These are phyloP conservation scores for Chelonus insularis DNA, from an alignment of 1,140 invertebrate genomes.

Conservation along the genomic window DNA sequence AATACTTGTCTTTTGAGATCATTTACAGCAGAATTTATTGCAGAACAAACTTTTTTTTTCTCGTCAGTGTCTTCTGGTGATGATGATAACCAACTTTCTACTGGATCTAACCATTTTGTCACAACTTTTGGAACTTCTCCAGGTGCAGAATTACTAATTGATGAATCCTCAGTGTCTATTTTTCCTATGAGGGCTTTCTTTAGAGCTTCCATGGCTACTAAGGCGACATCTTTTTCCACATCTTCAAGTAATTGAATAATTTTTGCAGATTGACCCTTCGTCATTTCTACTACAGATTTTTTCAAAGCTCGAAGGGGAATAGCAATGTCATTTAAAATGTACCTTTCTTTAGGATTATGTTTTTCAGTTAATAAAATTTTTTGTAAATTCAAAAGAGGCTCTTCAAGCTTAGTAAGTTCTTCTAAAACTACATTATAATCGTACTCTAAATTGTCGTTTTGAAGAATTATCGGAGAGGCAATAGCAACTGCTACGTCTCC, in stretches of 20 bases:
- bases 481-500: conserved; percentile 31
- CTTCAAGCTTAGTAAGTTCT: conserved; percentile 41
- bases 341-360: conserved; percentile 34
- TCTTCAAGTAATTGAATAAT: conserved; percentile 45
- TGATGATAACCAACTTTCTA: conserved; percentile 38
- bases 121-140: conserved; percentile 20
- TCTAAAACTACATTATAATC: conserved; percentile 32
- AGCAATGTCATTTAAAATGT: conserved; percentile 38
- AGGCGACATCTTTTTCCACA: conserved; percentile 40
- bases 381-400: conserved; percentile 43
- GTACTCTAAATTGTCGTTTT: conserved; percentile 33
- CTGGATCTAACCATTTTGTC: conserved; percentile 32
- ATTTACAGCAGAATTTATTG: conserved; percentile 24
- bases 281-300: conserved; percentile 31
- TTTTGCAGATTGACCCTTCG: conserved; percentile 23
- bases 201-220: conserved; percentile 36
- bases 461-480: conserved; percentile 33
- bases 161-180: conserved; percentile 19
- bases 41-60: conserved; percentile 26
- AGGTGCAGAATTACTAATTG: conserved; percentile 17
- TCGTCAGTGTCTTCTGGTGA: conserved; percentile 33
- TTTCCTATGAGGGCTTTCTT: conserved; percentile 31
- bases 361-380: conserved; percentile 42
- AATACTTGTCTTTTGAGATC: conserved; percentile 36
- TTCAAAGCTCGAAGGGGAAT: conserved; percentile 39